Percentiles rank a stretch among this genome's conserved stretches.
phyloP scores from a whole-genome alignment of 2,797 vertebrate genomes.

The Chromis chromis region DNA sequence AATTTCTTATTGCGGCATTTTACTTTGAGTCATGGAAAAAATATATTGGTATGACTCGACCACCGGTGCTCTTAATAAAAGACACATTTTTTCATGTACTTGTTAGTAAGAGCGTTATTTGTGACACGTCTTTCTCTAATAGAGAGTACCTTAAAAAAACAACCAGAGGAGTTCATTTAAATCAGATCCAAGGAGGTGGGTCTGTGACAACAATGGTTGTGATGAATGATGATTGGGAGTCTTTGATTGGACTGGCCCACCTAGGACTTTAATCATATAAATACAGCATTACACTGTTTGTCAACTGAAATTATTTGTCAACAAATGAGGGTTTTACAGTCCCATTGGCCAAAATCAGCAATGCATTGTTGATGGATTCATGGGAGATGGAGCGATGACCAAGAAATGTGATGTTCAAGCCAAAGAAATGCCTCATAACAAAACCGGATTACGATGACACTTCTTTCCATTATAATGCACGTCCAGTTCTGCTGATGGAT shows the following conservation, averaged over 20 bases:
- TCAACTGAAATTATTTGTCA: constrained; percentile 32
- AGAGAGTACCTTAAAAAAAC: constrained; percentile 21
- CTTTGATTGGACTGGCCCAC: constrained; percentile 33
- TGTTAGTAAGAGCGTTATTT: constrained; percentile 16
- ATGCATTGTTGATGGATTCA: constrained; percentile 20
- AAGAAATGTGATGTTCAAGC: not conserved
- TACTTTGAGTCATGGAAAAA: constrained; percentile 19
- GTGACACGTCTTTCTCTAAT: constrained; percentile 4
- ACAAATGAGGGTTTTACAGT: constrained; percentile 25
- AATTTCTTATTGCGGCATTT: constrained; percentile 10
- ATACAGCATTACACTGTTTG: constrained; percentile 35
- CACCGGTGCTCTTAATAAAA: constrained; percentile 4
- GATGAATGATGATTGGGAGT: constrained; percentile 39
- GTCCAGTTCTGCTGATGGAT: constrained; percentile 39
- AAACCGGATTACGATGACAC: constrained; percentile 21
- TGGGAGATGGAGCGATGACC: not conserved
- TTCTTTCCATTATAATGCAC: constrained; percentile 22
- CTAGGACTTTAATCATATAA: constrained; percentile 32
- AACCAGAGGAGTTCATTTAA: constrained; percentile 17
- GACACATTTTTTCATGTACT: not conserved
- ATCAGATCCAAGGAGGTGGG: constrained; percentile 18
- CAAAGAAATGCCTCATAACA: constrained; percentile 25
- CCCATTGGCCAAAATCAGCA: constrained; percentile 28
- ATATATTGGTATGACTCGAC: constrained; percentile 29
- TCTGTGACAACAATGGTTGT: constrained; percentile 32